Evolutionary conservation across 2,888 invertebrate genomes (phyloP), one percentile per base, ranked within the genome.

Genomic region (Mechanitis mazaeus): DNA sequence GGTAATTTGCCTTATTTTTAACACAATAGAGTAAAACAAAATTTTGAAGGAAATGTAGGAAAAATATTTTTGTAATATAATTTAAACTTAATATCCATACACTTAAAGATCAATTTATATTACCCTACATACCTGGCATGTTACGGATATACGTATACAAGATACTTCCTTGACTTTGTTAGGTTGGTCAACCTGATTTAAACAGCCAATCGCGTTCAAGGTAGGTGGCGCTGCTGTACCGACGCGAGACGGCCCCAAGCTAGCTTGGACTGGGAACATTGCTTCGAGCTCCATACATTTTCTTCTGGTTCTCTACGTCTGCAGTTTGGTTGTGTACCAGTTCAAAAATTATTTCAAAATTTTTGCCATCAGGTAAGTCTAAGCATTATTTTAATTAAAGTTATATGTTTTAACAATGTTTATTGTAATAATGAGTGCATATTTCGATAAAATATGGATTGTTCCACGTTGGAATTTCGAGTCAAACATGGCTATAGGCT

Each of bases 241-340:
- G 86, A 90, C 89, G 89, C 89, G 85, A 85, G 80, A 73, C 85
- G 83, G 81, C 83, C 86, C 86, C 88, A 88, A 88, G 89, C 90
- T 80, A 81, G 85, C 88, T 87, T 81, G 85, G 79, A 78, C 84
- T 84, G 84, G 86, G 88, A 89, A 88, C 86, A 73, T 90, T 86
- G 83, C 87, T 87, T 87, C 84, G 87, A 87, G 88, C 89, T 81
- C 86, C 90, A 90, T 91, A 90, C 90, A 90, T 89, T 90, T 88
- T 87, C 90, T 90, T 91, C 88, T 87, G 87, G 87, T 84, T 88
- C 89, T 86, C 87, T 89, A 88, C 88, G 87, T 87, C 85, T 89
- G 85, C 87, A 87, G 90, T 90, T 90, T 89, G 88, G 89, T 90
- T 87, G 89, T 88, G 85, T 81, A 86, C 87, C 83, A 87, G 88